These are phyloP conservation scores for Rhadinocentrus ornatus DNA, from an alignment of 2,797 vertebrate species.

Conservation along the genomic window DNA sequence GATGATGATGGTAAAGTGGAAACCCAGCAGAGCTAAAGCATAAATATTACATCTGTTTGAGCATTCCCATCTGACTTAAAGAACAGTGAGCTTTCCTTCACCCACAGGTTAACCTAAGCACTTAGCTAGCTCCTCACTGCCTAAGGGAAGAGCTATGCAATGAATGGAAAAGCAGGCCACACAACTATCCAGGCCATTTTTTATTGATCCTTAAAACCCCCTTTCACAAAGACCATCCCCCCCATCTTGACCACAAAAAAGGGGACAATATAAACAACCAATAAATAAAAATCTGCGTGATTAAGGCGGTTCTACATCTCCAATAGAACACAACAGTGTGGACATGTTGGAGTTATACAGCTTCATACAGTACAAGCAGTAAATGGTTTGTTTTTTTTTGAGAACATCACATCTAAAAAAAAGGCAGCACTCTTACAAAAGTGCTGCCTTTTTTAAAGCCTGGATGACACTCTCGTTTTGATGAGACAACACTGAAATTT, in stretches of 20 bases:
- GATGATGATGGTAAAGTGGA: slow-evolving; percentile 1
- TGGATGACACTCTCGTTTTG: slow-evolving; percentile 59
- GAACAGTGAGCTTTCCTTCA: slow-evolving; percentile 40
- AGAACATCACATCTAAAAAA: slow-evolving; percentile 71
- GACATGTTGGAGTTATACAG: slow-evolving; percentile 79
- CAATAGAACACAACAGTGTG: slow-evolving; percentile 81
- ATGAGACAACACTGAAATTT: slow-evolving; percentile 54
- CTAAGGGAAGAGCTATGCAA: slow-evolving; percentile 60
- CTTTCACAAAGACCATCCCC: slow-evolving; percentile 74
- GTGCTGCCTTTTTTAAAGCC: slow-evolving; percentile 68
- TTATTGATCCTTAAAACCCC: slow-evolving; percentile 83
- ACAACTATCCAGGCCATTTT: slow-evolving; percentile 82
- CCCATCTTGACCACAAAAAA: slow-evolving; percentile 72
- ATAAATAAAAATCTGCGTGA: slow-evolving; percentile 84
- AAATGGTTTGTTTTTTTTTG: slow-evolving; percentile 41
- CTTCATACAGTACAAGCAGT: slow-evolving; percentile 82
- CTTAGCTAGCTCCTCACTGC: slow-evolving; percentile 46
- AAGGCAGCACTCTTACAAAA: slow-evolving; percentile 70
- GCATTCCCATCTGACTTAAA: slow-evolving; percentile 18
- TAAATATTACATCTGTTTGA: slow-evolving; percentile 53
- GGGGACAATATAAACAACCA: slow-evolving; percentile 77
- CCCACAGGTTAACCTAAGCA: slow-evolving; percentile 58
- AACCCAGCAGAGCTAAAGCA: slow-evolving; percentile 22
- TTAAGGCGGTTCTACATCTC: slow-evolving; percentile 87
- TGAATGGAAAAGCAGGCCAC: slow-evolving; percentile 81